Evolutionary conservation across 1,140 invertebrate species (phyloP).

Genomic region (Calycopis cecrops): DNA sequence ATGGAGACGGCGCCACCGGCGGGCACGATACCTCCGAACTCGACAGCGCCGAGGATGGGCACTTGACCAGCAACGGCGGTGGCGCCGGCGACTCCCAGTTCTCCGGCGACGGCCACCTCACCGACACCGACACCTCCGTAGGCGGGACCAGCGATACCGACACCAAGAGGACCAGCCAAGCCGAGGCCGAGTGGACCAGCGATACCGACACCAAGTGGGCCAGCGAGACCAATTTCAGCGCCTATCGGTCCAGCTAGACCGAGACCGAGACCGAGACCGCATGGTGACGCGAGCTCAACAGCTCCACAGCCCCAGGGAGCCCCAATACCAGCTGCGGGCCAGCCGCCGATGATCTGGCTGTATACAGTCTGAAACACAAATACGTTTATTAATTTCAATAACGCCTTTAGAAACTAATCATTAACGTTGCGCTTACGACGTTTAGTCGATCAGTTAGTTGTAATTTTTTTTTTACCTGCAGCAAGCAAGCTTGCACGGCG

Average conservation of each 20-base stretch:
- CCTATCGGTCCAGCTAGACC: neutral
- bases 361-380: constrained; percentile 10
- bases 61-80: constrained; percentile 26
- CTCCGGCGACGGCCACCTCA: constrained; percentile 16
- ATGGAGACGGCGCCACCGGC: constrained; percentile 30
- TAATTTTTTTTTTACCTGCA: constrained; percentile 1
- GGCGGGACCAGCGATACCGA: neutral
- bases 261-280: neutral
- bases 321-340: neutral
- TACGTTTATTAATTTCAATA: neutral
- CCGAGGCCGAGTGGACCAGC: constrained; percentile 1
- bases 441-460: no score
- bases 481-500: neutral
- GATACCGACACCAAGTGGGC: neutral
- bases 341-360: constrained; percentile 4
- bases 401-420: neutral
- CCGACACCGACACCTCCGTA: constrained; percentile 26
- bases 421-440: no score
- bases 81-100: neutral
- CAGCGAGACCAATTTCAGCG: no score
- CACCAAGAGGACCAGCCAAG: neutral
- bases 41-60: constrained; percentile 25
- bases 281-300: no score
- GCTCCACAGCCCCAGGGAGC: constrained; percentile 1
- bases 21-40: constrained; percentile 23